These are phyloP conservation scores for Nematopogon swammerdamellus DNA, from an alignment of 2,888 invertebrate species.

Conservation along the genomic window DNA sequence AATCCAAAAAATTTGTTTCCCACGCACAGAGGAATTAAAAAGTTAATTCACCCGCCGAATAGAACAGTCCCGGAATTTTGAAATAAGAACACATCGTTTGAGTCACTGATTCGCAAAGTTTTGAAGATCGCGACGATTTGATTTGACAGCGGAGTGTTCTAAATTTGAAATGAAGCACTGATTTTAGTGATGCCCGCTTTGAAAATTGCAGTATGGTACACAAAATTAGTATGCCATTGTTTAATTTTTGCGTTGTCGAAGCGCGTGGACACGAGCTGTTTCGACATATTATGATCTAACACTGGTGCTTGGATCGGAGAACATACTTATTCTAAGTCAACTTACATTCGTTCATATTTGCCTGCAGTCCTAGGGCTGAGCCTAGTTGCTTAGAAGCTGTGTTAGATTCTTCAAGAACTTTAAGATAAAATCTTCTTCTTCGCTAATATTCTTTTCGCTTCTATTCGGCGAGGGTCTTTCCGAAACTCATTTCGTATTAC, in stretches of 20 bases:
- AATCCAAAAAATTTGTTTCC: too few relatives aligned
- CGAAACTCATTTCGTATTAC: constrained; percentile 4
- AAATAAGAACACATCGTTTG: too few relatives aligned
- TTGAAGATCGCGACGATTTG: too few relatives aligned
- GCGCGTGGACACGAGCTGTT: constrained; percentile 42
- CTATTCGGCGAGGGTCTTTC: constrained; percentile 7
- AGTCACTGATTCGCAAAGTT: too few relatives aligned
- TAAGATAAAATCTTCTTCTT: too few relatives aligned
- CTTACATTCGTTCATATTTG: constrained; percentile 59
- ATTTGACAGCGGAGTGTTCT: too few relatives aligned
- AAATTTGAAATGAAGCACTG: too few relatives aligned
- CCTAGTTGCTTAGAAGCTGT: constrained; percentile 22
- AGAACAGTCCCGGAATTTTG: too few relatives aligned
- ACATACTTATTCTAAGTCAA: constrained; percentile 59
- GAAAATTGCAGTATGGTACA: too few relatives aligned
- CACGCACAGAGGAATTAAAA: too few relatives aligned
- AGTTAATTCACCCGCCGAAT: too few relatives aligned
- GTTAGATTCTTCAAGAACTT: constrained; percentile 14
- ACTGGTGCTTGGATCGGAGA: constrained; percentile 55
- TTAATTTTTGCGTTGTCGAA: not conserved
- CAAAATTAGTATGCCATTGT: not conserved
- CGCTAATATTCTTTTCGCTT: constrained; percentile 11
- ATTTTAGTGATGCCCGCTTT: not conserved
- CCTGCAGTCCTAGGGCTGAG: constrained; percentile 52
- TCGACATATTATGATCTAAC: constrained; percentile 58